These are phyloP conservation scores for Axis porcinus DNA, from an alignment of 2,113 vertebrate species.

Conservation along the genomic window DNA sequence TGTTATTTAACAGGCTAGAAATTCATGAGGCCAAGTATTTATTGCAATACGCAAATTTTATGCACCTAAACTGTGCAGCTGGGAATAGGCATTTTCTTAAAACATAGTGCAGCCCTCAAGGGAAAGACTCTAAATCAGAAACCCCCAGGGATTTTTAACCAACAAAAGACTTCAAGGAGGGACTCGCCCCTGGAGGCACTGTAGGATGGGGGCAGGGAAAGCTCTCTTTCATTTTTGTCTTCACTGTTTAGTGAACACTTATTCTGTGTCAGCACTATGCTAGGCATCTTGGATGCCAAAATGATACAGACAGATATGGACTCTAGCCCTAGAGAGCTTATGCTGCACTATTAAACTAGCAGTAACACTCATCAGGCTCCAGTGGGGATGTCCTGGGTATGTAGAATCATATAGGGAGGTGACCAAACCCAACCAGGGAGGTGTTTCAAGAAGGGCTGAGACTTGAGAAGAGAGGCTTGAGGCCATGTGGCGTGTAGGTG, in stretches of 20 bases:
- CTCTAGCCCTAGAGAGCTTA: neutral
- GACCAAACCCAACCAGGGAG: neutral
- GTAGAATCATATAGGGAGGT: neutral
- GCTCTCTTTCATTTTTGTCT: neutral
- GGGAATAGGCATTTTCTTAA: conserved; percentile 74
- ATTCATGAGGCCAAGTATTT: conserved; percentile 75
- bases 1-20: conserved; percentile 76
- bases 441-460: neutral
- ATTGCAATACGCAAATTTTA: conserved; percentile 76
- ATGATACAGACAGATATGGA: neutral
- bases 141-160: neutral
- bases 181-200: neutral
- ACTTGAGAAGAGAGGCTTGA: neutral
- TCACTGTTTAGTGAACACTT: neutral
- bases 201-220: neutral
- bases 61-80: conserved; percentile 61
- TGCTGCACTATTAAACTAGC: neutral
- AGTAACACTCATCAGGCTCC: neutral
- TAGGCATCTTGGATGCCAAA: neutral
- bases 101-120: conserved; percentile 60
- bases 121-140: conserved; percentile 66
- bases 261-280: neutral
- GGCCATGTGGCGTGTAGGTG: neutral
- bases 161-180: conserved; percentile 35
- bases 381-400: accelerated